Base-by-base conservation (phyloP, 2,888 invertebrate genomes). In the Mesodorylaimus sp. region DNA sequence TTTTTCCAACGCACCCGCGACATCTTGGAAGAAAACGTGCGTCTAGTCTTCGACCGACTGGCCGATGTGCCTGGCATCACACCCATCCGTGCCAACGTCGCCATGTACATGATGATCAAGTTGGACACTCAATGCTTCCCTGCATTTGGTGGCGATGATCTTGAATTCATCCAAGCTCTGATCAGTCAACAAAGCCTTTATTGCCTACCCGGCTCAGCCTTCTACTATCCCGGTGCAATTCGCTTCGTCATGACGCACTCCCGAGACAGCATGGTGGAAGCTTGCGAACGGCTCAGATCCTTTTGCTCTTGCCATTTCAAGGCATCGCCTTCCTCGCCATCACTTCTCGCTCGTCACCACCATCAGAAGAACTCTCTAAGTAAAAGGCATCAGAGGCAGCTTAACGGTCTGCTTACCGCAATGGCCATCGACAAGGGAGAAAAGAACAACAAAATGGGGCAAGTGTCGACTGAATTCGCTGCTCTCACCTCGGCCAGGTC, bases 101-200 rank as follows among this genome's bases (percentile, higher is more conserved):
- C 93, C 2, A 93, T 97, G 93, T 97, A 95, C 68, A 89, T 95
- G 85, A 89, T 95, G 88, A 81, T 79, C 50, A 74, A 76, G 53
- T 73, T 80, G 58, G 80, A 88, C 62, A 77, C 84, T 68, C 70
- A 76, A 0, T 72, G 77, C 53, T 95, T 89, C 66, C 83, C 85
- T 1, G 73, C 76, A 54, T 83, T 87, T 60, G 61, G 60, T 28
- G 16, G 7, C 10, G 78, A 77, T 58, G 91, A 89, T 60, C 74
- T 84, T 29, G 79, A 85, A 55, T 89, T 97, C 66, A 83, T 87
- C 16, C 81, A 86, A 66, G 75, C 76, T 51, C 68, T 97, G 65
- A 82, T 95, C 49, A 77, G 80, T 44, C 89, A 97, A 65, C 86
- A 97, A 68, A 91, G 91, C 28, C 89, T 97, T 0, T 93, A 93